A percentile compares a stretch with the other conserved stretches of the same genome.
Conservation (phyloP, 2,888 invertebrate species). For the Plagiodera versicolora region DNA sequence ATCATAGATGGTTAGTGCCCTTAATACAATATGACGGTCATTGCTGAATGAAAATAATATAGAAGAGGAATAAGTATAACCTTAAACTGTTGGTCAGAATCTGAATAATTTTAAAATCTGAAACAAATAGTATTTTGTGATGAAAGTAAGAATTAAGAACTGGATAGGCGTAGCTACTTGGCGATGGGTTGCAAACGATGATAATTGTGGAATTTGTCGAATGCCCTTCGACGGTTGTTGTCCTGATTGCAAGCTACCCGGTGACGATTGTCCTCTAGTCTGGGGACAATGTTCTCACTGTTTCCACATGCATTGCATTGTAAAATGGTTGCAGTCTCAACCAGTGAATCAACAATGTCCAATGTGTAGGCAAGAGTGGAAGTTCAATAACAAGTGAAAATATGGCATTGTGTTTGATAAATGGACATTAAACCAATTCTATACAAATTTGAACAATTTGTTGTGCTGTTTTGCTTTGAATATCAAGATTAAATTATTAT, state of each 20-base stretch:
- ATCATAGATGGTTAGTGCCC: too few species aligned
- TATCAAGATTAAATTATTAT: conserved; percentile 3
- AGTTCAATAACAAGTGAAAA: conserved; percentile 79
- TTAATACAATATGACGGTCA: too few species aligned
- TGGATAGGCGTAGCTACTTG: conserved; percentile 97
- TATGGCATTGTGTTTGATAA: too few species aligned
- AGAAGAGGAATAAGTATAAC: too few species aligned
- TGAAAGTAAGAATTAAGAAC: conserved; percentile 44
- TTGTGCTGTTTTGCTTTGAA: too few species aligned
- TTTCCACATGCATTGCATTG: conserved; percentile 99
- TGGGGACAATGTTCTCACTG: conserved; percentile 99
- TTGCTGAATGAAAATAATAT: too few species aligned
- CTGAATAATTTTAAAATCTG: neutral
- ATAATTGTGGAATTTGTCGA: conserved; percentile 98
- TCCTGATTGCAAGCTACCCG: conserved; percentile 95
- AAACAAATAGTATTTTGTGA: neutral
- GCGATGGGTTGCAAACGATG: conserved; percentile 99
- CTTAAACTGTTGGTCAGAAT: too few species aligned
- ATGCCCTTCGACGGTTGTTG: conserved; percentile 99
- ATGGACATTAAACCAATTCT: too few species aligned
- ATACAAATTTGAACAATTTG: too few species aligned
- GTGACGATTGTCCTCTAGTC: conserved; percentile 96
- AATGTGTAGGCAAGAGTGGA: conserved; percentile 99
- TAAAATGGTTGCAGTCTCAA: conserved; percentile 97
- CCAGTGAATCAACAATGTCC: conserved; percentile 85